Base-by-base conservation (phyloP, 2,797 vertebrate genomes). In the Siniperca undulata region DNA sequence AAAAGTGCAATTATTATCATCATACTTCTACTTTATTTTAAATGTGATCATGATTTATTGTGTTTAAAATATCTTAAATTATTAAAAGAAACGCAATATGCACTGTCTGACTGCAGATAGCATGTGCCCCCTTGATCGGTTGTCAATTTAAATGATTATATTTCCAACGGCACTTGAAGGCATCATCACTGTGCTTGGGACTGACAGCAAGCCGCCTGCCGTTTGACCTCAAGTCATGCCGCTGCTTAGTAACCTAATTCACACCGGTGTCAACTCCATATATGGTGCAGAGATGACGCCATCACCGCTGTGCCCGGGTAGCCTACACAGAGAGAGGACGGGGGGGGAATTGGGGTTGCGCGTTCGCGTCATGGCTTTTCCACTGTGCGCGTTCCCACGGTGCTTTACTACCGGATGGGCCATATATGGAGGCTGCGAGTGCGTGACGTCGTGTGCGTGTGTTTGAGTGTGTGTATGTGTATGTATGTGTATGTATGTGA, bases 361-460 rank as follows among this genome's bases (percentile, higher is more conserved):
- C 84, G 90, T 67, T 66, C 85, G 38, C 94, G 93, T 95, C 94
- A 95, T 46, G 86, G 92, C 91, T 88, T 95, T 96, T 96, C 95
- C 95, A 92, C 88, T 83, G 88, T 61, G 90, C 88, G 84, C 92
- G 85, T 78, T 68, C 93, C 85, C 82, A 68, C 10, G 74, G 90
- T 85, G 76, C 38, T 82, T 87, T 88, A 89, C 92, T 79, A 92
- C 89, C 95, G 95, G 95, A 95, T 83, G 30, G 27, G 55, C 94
- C 95, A 93, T 92, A 95, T 96, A 94, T 92, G 95, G 94, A 66
- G 20, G 30, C 71, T 30, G 58, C 59, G 55, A 19, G 52, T 20
- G 40, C 68, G 64, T 93, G 93, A 93, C 92, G 91, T 88, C 0
- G 11, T 19, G 46, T 60, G 42, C 34, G 16, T 38, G 44, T 50